Evolutionary conservation across 2,888 invertebrate species (phyloP).

Genomic region (Tridacna gigas): DNA sequence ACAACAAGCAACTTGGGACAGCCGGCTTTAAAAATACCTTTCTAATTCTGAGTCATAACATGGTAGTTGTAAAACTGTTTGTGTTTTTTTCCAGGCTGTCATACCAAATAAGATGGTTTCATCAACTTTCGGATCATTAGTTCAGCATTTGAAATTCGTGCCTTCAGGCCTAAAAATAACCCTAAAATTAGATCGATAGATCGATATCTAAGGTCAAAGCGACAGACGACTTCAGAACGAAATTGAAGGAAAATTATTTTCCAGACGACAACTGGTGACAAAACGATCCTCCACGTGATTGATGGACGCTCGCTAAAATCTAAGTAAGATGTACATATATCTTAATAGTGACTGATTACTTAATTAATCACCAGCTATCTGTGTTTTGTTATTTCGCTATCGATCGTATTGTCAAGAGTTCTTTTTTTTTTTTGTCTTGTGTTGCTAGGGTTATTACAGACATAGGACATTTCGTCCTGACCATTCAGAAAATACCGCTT

Average conservation of each 20-base stretch:
- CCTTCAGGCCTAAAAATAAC: background rate
- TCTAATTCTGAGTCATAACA: constrained; percentile 4
- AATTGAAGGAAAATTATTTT: constrained; percentile 10
- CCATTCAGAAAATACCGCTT: too few relatives aligned
- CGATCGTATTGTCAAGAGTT: too few relatives aligned
- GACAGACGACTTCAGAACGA: background rate
- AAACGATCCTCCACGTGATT: constrained; percentile 18
- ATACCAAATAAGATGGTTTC: constrained; percentile 3
- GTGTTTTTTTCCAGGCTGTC: constrained; percentile 20
- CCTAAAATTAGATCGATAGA: background rate
- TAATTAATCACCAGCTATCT: background rate
- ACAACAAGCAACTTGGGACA: background rate
- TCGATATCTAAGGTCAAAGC: constrained; percentile 25
- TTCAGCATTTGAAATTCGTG: background rate
- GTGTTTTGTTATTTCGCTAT: too few relatives aligned
- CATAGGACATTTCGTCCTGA: too few relatives aligned
- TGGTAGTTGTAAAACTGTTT: constrained; percentile 17
- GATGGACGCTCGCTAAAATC: constrained; percentile 20
- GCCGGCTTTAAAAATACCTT: background rate
- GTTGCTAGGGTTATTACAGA: too few relatives aligned
- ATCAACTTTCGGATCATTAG: constrained; percentile 12
- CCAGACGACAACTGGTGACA: constrained; percentile 12
- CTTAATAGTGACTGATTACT: constrained; percentile 15
- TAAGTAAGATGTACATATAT: constrained; percentile 14
- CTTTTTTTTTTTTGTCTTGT: too few relatives aligned